These are phyloP conservation scores for Cyrtonyx montezumae DNA, from an alignment of 2,113 vertebrate genomes.

Conservation along the genomic window DNA sequence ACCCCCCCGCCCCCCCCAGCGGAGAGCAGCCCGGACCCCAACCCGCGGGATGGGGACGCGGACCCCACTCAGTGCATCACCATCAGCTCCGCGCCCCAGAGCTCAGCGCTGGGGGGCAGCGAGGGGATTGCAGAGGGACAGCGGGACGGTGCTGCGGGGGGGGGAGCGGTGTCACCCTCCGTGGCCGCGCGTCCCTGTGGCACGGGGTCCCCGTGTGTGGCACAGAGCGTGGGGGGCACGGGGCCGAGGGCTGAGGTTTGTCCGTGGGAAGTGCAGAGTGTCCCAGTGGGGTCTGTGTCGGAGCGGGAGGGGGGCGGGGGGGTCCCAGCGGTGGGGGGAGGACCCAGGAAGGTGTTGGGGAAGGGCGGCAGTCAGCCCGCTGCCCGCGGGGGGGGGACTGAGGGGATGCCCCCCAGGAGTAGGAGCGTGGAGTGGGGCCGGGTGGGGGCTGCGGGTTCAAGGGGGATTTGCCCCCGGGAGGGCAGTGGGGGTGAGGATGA, in stretches of 20 bases:
- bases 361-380: slow-evolving; percentile 33
- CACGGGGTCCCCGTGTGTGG: too few species aligned
- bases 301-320: neutral
- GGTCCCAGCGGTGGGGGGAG: accelerated
- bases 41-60: slow-evolving; percentile 61
- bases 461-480: slow-evolving; percentile 43
- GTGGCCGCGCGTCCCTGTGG: too few species aligned
- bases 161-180: accelerated
- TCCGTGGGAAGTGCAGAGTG: accelerated
- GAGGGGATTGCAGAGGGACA: neutral
- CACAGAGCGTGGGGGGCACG: too few species aligned
- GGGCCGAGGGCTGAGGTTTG: neutral
- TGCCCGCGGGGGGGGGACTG: neutral
- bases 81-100: neutral
- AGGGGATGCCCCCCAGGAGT: neutral
- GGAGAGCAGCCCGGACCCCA: neutral
- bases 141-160: accelerated
- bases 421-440: neutral
- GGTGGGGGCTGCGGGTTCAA: neutral
- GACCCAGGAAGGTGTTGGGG: neutral
- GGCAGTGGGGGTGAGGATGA: neutral
- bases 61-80: slow-evolving; percentile 68
- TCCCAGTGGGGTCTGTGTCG: neutral
- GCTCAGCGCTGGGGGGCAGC: accelerated
- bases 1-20: accelerated